phyloP scores from a whole-genome alignment of 2,113 vertebrate genomes.

The Rallus limicola region DNA sequence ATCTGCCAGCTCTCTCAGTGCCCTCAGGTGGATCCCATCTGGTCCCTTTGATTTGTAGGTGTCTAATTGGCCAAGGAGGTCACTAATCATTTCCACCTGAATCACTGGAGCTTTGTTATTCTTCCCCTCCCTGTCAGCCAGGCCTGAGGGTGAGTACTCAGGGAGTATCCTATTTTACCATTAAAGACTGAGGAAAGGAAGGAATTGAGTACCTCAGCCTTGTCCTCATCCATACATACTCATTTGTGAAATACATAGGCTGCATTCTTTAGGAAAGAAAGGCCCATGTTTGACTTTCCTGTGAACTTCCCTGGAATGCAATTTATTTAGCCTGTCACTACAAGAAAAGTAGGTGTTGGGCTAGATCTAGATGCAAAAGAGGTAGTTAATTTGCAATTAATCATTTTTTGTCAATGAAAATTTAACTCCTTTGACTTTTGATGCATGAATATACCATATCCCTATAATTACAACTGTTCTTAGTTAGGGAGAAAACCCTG shows the following conservation, averaged over 20 bases:
- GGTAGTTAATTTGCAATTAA: not conserved
- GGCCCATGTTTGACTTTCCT: not conserved
- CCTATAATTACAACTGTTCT: not conserved
- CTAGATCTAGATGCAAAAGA: not conserved
- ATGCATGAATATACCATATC: not conserved
- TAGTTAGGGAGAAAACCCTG: not conserved
- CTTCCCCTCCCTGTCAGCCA: too few species aligned
- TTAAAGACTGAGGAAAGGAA: too few species aligned
- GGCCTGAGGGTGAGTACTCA: too few species aligned
- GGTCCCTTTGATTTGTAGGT: too few species aligned
- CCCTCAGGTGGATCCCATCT: too few species aligned
- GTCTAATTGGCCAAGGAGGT: too few species aligned
- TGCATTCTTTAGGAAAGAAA: not conserved
- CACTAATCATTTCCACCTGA: too few species aligned
- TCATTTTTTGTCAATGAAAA: not conserved
- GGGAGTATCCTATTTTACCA: too few species aligned
- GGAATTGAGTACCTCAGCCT: too few species aligned
- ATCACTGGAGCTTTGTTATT: too few species aligned
- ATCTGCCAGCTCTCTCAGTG: too few species aligned
- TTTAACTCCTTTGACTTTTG: not conserved
- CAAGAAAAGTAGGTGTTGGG: not conserved
- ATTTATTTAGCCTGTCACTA: not conserved
- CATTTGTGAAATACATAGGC: not conserved
- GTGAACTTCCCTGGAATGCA: not conserved
- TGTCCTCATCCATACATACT: not conserved